Base-by-base conservation (phyloP, 2,797 vertebrate genomes). In the Sebastes oblongus region DNA sequence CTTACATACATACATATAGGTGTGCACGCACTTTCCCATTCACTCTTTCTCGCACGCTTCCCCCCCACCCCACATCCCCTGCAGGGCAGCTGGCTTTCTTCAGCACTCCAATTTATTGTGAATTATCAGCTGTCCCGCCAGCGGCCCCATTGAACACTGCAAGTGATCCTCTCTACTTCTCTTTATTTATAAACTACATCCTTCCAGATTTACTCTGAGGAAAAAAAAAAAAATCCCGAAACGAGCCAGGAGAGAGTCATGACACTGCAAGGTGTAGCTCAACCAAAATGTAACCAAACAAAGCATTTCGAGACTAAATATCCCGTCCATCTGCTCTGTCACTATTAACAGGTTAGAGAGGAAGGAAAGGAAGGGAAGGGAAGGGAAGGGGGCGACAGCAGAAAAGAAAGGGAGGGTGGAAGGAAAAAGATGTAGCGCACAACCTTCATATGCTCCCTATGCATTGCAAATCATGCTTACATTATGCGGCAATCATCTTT, bases 401-500 rank as follows among this genome's bases (percentile, higher is more conserved):
- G 46, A 24, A 54, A 50, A 46, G 16, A 8, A 18, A 13, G n/a
- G 5, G 30, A 8, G 22, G n/a, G 9, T n/a, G 22, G 1, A 13
- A 25, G 18, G 22, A 13, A 16, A 29, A 67, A 69, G 78, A 84
- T 20, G 59, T 85, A 72, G 75, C 81, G 60, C 11, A 34, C 87
- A 87, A 89, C 87, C 86, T 90, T 92, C 87, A 86, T 55, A 66
- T 77, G 82, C 85, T 92, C 88, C 61, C 77, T 77, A 76, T 90
- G 90, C 91, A 89, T 92, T 92, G 83, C 89, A 93, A 94, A 95
- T 94, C 84, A 87, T 74, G 73, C 85, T 76, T 68, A 73, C 25
- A 55, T 90, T 90, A 92, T 81, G 80, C 42, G 20, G 78, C 86
- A 86, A 90, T 94, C 90, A 93, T 94, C 88, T 89, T 90, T 90